Base-by-base conservation (phyloP, 2,113 vertebrate species). In the Chelonoidis abingdonii region DNA sequence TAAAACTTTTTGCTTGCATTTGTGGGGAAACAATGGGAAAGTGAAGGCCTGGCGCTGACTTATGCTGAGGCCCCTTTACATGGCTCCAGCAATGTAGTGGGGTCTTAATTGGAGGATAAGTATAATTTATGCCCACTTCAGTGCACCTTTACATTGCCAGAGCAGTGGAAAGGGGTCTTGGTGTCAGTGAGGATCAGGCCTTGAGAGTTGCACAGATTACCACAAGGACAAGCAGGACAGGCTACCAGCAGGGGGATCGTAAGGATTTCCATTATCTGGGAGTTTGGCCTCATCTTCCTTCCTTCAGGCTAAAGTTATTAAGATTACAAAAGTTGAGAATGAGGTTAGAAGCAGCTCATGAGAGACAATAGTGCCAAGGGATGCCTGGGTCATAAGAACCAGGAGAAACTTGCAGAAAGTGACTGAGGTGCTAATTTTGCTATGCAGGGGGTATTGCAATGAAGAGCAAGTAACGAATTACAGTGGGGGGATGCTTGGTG, bases 351-450 rank as follows among this genome's bases (percentile, higher is more conserved):
- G 47, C 29, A 75, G 81, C 84, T 22, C 0, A 0, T 27, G 44
- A n/a, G 10, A 35, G 75, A 3, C 9, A 0, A 21, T 19, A 57
- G 47, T 83, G 27, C 62, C 65, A 47, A 29, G 89, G 75, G 27
- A 35, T 7, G 2, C 50, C 17, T 9, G 29, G 54, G 22, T 65
- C 0, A 0, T 54, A 35, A 85, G 56, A 47, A 47, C 29, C 4
- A 5, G 0, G 8, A 44, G 41, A 29, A 84, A 19, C 14, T 2
- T 78, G 80, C 44, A 14, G 62, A 80, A 89, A 72, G n/a, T 2
- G 54, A 16, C 29, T 78, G 88, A 16, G 1, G 14, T 8, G 62
- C 75, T 93, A 50, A 13, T 10, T 8, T 17, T 21, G 27, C 24
- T 54, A 11, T 21, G 31, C 4, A 56, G 52, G 90, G 9, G 3